These are phyloP conservation scores for Neotoxoptera formosana DNA, from an alignment of 1,140 invertebrate species.

Conservation along the genomic window DNA sequence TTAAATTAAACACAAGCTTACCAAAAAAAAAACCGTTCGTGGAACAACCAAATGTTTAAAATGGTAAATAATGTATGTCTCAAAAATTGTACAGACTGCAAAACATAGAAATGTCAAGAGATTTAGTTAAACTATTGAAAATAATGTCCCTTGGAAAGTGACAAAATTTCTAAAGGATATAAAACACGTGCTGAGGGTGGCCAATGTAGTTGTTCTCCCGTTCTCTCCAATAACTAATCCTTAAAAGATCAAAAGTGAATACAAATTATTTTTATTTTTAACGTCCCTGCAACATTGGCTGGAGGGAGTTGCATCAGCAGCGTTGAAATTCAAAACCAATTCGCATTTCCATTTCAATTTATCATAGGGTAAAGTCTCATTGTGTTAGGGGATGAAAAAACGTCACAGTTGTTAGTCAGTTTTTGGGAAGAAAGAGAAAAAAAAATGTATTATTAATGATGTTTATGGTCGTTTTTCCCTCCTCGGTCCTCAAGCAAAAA, in stretches of 20 bases:
- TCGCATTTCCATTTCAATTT: conserved; percentile 45
- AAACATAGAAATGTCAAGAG: not conserved
- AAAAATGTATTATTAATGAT: conserved; percentile 51
- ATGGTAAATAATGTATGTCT: not conserved
- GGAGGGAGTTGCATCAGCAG: not conserved
- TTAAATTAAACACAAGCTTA: not conserved
- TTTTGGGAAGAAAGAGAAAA: conserved; percentile 23
- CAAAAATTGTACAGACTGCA: not conserved
- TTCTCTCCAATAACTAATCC: not conserved
- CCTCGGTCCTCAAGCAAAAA: not conserved
- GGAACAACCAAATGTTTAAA: not conserved
- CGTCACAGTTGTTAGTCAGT: conserved; percentile 29
- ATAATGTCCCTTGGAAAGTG: not conserved
- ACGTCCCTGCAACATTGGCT: not conserved
- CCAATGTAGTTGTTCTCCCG: not conserved
- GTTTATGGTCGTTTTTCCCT: conserved; percentile 29
- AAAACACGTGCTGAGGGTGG: not conserved
- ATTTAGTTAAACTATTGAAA: conserved; percentile 11
- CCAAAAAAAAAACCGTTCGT: not conserved
- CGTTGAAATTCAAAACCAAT: conserved; percentile 30
- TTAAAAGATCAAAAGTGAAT: not conserved
- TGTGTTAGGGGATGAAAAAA: conserved; percentile 43
- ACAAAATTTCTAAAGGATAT: not conserved
- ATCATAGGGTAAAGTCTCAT: conserved; percentile 3
- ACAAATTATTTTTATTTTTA: conserved; percentile 37